These are phyloP conservation scores for Spisula subtruncata DNA, from an alignment of 2,888 invertebrate genomes.

Conservation along the genomic window DNA sequence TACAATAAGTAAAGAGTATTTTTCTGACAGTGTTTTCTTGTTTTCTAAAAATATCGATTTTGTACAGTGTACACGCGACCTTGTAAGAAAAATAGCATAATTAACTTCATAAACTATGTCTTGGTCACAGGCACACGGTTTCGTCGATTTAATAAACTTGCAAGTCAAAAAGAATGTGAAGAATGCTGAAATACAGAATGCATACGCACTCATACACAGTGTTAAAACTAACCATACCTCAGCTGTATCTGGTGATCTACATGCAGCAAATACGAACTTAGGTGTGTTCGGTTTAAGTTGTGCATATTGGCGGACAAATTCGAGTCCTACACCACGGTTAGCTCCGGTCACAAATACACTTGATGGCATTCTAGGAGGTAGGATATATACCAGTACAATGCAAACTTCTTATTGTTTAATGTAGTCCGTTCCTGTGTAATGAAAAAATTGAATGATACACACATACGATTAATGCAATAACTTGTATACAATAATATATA, in stretches of 20 bases:
- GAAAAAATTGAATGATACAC: no score
- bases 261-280: conserved; percentile 73
- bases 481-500: background rate
- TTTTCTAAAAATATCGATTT: no score
- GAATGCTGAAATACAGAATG: no score
- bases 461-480: no score
- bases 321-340: conserved; percentile 96
- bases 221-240: conserved; percentile 58
- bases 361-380: background rate
- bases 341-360: conserved; percentile 93
- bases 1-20: no score
- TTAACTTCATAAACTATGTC: no score
- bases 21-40: no score
- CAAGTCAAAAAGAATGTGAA: no score
- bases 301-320: conserved; percentile 91
- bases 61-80: no score
- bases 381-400: background rate
- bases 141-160: no score
- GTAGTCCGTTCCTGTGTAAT: background rate
- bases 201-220: background rate
- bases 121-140: no score
- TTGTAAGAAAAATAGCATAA: no score
- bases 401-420: background rate
- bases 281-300: conserved; percentile 66
- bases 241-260: conserved; percentile 72